Evolutionary conservation across 2,888 invertebrate genomes (phyloP), one percentile per base, ranked within the genome.

Genomic region (Pemphredon lugubris): DNA sequence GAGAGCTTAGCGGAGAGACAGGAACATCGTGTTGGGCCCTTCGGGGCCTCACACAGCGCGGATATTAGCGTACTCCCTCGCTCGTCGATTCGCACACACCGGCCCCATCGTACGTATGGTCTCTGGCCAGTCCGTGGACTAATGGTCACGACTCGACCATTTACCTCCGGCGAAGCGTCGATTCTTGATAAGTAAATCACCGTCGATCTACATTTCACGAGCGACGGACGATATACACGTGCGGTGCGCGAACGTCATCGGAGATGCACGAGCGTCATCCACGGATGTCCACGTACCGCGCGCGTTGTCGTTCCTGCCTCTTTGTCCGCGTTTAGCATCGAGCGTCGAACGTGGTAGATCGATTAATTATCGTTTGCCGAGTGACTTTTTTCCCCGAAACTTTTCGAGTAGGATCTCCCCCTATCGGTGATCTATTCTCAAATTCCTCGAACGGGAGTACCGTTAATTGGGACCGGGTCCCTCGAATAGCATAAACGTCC

Each of bases 121-220:
- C 51, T 32, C n/a, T 53, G 75, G 54, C 55, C 67, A 73, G 72
- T 79, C 74, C 83, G 75, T 82, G 86, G 87, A 89, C 90, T 91
- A 92, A 92, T 91, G 91, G 91, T 92, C 92, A 92, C 92, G 92
- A 92, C 90, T 91, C 90, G 90, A 88, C 91, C 92, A 92, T 92
- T 92, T 92, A 92, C 92, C 92, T 91, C 92, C 92, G 91, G 91
- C 91, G 90, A 90, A 91, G 91, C 90, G 90, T 90, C 91, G 89
- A 89, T 91, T 91, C 90, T 90, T 90, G 91, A 89, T 90, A 91
- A 92, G 89, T 90, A 91, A 92, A 91, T 92, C 91, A 91, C 91
- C 90, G 90, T 88, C 90, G 91, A 91, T 91, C 91, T 91, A 90
- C 91, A 90, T 91, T 91, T 90, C 91, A 90, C 90, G 90, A 91